Percentiles rank a stretch among this genome's conserved stretches.
phyloP scores from a whole-genome alignment of 1,140 invertebrate genomes.

The Stenopsyche tienmushanensis region DNA sequence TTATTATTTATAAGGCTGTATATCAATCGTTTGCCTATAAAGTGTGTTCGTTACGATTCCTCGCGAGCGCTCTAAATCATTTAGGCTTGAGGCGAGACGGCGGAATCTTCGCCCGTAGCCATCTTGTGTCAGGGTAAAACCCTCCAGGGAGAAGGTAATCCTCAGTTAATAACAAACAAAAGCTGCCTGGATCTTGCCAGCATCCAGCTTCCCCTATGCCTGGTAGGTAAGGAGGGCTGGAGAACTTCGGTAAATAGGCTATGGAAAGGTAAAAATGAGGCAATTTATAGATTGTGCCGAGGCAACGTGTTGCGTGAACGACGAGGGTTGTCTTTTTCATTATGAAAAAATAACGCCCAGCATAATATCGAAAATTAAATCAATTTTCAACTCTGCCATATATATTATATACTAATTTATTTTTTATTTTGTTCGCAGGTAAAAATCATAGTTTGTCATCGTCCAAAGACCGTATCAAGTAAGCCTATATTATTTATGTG shows the following conservation, averaged over 20 bases:
- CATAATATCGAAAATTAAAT: not conserved
- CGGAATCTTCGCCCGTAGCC: slow-evolving; percentile 17
- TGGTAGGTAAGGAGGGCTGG: too few relatives aligned
- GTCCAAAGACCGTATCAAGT: too few relatives aligned
- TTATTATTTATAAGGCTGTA: slow-evolving; percentile 21
- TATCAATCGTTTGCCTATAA: slow-evolving; percentile 26
- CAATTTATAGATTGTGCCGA: slow-evolving; percentile 27
- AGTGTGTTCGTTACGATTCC: slow-evolving; percentile 25
- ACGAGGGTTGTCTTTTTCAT: not conserved
- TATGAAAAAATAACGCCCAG: not conserved
- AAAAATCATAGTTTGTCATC: too few relatives aligned
- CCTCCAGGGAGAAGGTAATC: slow-evolving; percentile 36
- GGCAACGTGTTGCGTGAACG: not conserved
- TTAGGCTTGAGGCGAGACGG: slow-evolving; percentile 29
- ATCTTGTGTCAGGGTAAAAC: slow-evolving; percentile 24
- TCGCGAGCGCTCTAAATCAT: slow-evolving; percentile 34
- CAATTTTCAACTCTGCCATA: not conserved
- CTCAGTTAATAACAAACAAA: slow-evolving; percentile 43
- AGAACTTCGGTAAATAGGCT: slow-evolving; percentile 6
- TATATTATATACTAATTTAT: not conserved
- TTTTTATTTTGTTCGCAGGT: slow-evolving; percentile 18
- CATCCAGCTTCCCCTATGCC: slow-evolving; percentile 10
- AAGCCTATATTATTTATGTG: too few relatives aligned
- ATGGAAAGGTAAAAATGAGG: slow-evolving; percentile 9
- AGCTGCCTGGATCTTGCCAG: slow-evolving; percentile 19